Percentiles rank a stretch among this genome's conserved stretches.
Evolutionary conservation across 1,140 invertebrate species (phyloP).

Genomic region (Wasmannia auropunctata): DNA sequence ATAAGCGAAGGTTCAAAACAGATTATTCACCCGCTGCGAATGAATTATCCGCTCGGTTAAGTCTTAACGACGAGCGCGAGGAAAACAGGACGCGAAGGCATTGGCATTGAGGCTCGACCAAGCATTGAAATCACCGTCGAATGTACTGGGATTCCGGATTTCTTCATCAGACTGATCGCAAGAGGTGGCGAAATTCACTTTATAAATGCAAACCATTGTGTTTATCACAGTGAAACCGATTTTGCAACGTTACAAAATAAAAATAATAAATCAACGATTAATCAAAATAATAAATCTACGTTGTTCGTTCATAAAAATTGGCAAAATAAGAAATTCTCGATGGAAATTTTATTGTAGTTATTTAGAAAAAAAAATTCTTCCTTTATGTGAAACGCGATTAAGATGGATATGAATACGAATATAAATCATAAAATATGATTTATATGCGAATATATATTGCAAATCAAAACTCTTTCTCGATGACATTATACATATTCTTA

Average conservation of each 20-base stretch:
- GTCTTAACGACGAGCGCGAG: not conserved
- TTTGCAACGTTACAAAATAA: not conserved
- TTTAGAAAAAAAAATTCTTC: not conserved
- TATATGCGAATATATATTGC: not conserved
- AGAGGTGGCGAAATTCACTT: not conserved
- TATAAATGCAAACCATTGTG: not conserved
- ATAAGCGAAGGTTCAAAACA: slow-evolving; percentile 49
- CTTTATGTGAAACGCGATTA: not conserved
- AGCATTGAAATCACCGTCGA: slow-evolving; percentile 25
- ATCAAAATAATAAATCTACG: too few species aligned
- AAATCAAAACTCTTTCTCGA: not conserved
- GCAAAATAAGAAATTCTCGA: not conserved
- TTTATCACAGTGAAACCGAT: not conserved
- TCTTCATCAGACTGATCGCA: not conserved
- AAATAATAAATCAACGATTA: not conserved
- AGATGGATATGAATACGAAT: not conserved
- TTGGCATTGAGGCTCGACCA: not conserved
- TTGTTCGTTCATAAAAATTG: too few species aligned
- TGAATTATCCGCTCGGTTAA: slow-evolving; percentile 27
- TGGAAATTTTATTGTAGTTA: not conserved
- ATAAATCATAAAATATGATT: not conserved
- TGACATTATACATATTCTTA: not conserved
- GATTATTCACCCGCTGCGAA: slow-evolving; percentile 35
- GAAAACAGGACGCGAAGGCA: slow-evolving; percentile 17
- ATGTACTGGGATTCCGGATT: not conserved